Conservation (phyloP, 2,797 vertebrate species). For the Chlorospingus semifuscus region DNA sequence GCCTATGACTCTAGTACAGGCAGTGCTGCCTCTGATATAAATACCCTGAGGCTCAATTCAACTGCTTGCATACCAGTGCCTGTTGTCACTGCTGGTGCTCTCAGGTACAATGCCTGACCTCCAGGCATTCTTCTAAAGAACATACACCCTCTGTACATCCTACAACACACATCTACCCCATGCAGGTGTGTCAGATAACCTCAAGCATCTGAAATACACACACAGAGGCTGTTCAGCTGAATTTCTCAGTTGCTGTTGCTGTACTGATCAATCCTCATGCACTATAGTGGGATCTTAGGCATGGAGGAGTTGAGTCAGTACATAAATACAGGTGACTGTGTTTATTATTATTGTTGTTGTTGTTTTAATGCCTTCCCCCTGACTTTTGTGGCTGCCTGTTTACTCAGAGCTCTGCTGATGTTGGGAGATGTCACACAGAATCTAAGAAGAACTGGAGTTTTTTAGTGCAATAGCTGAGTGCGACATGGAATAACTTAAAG, state of each 20-base stretch:
- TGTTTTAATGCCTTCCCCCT: neutral
- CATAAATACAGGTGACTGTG: neutral
- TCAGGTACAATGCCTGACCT: neutral
- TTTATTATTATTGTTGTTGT: neutral
- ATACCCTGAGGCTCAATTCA: neutral
- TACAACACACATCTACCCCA: accelerated
- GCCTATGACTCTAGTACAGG: neutral
- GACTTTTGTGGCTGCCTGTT: neutral
- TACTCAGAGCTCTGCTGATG: neutral
- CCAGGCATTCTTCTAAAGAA: neutral
- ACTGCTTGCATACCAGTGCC: neutral
- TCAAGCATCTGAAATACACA: neutral
- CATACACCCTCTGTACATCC: neutral
- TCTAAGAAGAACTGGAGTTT: neutral
- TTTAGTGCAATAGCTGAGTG: neutral
- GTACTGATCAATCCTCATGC: neutral
- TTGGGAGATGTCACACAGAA: neutral
- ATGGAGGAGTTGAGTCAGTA: neutral
- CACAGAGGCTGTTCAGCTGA: neutral
- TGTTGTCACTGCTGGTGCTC: neutral
- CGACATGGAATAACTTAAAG: neutral
- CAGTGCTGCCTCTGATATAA: neutral
- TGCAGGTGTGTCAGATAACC: neutral
- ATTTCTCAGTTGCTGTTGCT: neutral
- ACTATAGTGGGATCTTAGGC: neutral